A percentile compares a stretch with the other conserved stretches of the same genome.
phyloP scores from a whole-genome alignment of 2,113 vertebrate species.

The Trochalopteron elliotii region DNA sequence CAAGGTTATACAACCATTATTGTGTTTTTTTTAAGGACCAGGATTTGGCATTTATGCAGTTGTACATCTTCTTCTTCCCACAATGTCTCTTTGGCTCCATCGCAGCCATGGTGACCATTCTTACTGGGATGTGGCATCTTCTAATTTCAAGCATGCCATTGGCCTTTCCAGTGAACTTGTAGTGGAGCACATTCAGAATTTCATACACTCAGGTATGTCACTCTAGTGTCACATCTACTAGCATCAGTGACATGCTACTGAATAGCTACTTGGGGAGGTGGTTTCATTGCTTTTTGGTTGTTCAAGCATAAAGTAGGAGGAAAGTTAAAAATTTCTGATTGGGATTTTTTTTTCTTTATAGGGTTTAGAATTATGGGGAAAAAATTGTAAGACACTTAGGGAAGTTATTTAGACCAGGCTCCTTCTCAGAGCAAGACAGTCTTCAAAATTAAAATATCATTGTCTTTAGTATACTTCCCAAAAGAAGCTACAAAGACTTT shows the following conservation, averaged over 20 bases:
- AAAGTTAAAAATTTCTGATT: not conserved
- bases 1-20: not conserved
- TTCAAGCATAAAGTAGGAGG: not conserved
- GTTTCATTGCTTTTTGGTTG: not conserved
- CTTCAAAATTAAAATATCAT: not conserved
- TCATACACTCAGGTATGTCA: constrained; percentile 88
- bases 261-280: not conserved
- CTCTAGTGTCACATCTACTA: not conserved
- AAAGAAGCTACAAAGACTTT: not conserved
- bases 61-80: constrained; percentile 93
- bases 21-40: constrained; percentile 82
- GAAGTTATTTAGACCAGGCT: not conserved
- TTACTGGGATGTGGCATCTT: constrained; percentile 93
- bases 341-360: not conserved
- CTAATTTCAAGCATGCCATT: constrained; percentile 97
- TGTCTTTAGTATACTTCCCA: not conserved
- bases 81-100: constrained; percentile 95
- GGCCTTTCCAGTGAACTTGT: constrained; percentile 95
- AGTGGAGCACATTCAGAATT: constrained; percentile 94
- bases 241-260: not conserved
- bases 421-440: not conserved
- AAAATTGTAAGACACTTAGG: not conserved
- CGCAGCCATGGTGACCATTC: constrained; percentile 93
- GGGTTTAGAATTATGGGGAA: not conserved
- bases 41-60: constrained; percentile 95